Conservation (phyloP, 2,888 invertebrate species). For the Pheosia tremula region DNA sequence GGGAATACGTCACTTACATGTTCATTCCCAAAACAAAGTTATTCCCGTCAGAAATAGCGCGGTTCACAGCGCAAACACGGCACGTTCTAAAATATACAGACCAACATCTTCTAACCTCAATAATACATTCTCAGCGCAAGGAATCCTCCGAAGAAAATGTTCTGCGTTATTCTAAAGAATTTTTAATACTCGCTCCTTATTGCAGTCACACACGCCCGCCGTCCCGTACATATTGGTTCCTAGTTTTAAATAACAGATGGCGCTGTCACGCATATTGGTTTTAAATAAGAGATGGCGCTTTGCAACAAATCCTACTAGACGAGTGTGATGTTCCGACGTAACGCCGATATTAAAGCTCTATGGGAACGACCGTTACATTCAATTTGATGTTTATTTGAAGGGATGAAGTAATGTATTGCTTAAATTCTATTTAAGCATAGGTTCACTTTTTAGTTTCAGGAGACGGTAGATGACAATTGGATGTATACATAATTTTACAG, state of each 20-base stretch:
- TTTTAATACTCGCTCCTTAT: slow-evolving; percentile 49
- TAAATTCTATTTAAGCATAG: no score
- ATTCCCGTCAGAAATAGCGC: no score
- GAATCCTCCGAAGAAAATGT: slow-evolving; percentile 22
- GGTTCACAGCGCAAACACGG: neutral
- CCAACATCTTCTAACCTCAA: slow-evolving; percentile 9
- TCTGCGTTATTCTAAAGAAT: slow-evolving; percentile 43
- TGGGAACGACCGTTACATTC: slow-evolving; percentile 27
- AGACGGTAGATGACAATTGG: no score
- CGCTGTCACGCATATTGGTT: slow-evolving; percentile 23
- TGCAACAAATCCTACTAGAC: slow-evolving; percentile 37
- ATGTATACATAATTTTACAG: no score
- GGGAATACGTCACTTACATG: no score
- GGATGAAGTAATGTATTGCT: slow-evolving; percentile 3
- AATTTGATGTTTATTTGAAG: slow-evolving; percentile 12
- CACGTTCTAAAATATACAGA: slow-evolving; percentile 6
- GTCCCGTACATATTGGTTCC: slow-evolving; percentile 2
- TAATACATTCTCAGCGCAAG: slow-evolving; percentile 28
- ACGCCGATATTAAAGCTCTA: slow-evolving; percentile 9
- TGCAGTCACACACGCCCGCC: slow-evolving; percentile 32
- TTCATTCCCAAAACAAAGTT: no score
- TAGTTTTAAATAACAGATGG: slow-evolving; percentile 53
- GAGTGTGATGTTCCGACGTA: neutral
- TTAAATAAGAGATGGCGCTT: slow-evolving; percentile 57
- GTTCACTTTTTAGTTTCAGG: no score